Evolutionary conservation across 2,797 vertebrate genomes (phyloP).

Genomic region (Malacoraja senta): DNA sequence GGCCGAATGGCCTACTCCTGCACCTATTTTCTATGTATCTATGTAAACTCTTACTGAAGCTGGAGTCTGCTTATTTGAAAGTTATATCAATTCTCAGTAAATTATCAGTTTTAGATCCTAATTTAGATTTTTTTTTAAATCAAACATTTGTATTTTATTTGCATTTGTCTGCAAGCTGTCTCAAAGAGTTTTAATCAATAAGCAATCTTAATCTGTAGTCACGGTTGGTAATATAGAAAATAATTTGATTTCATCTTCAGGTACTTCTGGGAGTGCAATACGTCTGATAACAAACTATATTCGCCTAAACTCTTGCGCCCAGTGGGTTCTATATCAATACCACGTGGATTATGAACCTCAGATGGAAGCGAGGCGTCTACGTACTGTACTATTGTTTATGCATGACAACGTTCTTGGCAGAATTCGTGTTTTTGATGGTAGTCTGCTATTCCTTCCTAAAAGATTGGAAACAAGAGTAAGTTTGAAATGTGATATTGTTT

Average conservation of each 20-base stretch:
- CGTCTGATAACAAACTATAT: constrained; percentile 74
- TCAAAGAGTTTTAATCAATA: no score
- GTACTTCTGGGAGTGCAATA: constrained; percentile 64
- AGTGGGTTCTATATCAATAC: constrained; percentile 88
- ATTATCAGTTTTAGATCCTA: no score
- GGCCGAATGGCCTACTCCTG: no score
- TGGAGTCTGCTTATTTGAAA: no score
- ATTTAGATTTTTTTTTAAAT: no score
- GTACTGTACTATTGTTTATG: constrained; percentile 74
- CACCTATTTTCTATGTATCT: no score
- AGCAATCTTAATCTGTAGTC: not conserved
- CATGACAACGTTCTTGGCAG: constrained; percentile 72
- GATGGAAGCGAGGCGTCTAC: constrained; percentile 80
- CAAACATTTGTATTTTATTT: no score
- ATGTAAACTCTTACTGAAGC: not conserved
- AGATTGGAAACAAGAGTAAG: constrained; percentile 66
- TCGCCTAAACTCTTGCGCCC: constrained; percentile 74
- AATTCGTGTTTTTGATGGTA: constrained; percentile 77
- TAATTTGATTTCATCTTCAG: constrained; percentile 50
- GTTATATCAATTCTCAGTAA: no score
- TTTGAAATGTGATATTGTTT: not conserved
- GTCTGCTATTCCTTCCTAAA: constrained; percentile 71
- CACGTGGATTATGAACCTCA: constrained; percentile 76
- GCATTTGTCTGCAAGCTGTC: no score
- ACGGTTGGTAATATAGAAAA: not conserved